Evolutionary conservation across 2,888 invertebrate genomes (phyloP), one percentile per base, ranked within the genome.

Genomic region (Watsonalla binaria): DNA sequence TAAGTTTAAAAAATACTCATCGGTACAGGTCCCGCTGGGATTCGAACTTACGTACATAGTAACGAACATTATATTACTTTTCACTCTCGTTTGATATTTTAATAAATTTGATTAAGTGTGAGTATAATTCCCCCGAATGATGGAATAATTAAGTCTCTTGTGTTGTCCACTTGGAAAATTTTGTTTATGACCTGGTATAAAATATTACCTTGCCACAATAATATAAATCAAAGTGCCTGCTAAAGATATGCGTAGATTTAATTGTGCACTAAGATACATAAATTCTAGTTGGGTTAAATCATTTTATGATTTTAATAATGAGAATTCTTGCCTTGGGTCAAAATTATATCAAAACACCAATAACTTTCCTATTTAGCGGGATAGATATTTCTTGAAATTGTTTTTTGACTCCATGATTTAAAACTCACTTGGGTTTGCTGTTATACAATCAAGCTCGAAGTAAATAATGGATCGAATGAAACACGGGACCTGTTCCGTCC

Each of bases 391-490:
- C 24, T 24, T 24, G 4, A 24, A 24, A 46, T 24, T 15, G 11
- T 24, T 15, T 46, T 46, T 11, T 9, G 47, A 2, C 13, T 34
- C 8, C 14, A 37, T 49, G 37, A 48, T 13, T 37, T 37, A 37
- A 48, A 48, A 35, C 48, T 8, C 5, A 13, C 37, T 24, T 9
- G 9, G 46, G 46, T 7, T 58, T 54, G 58, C 57, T 51, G 49
- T 51, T 52, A 61, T 63, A 60, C 80, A 75, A 75, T 74, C 68
- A 73, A 61, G 62, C 65, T 0, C 6, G 75, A 79, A 79, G 80
- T 82, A 80, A 84, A 80, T 77, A 80, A 74, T 75, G 72, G 78
- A 79, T 79, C 79, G 83, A 82, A 84, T 84, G 77, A 79, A 82
- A 72, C 75, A 71, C 66, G 75, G 77, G 79, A 80, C 78, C 74